Base-by-base conservation (phyloP, 2,888 invertebrate genomes). In the Ectemnius continuus region DNA sequence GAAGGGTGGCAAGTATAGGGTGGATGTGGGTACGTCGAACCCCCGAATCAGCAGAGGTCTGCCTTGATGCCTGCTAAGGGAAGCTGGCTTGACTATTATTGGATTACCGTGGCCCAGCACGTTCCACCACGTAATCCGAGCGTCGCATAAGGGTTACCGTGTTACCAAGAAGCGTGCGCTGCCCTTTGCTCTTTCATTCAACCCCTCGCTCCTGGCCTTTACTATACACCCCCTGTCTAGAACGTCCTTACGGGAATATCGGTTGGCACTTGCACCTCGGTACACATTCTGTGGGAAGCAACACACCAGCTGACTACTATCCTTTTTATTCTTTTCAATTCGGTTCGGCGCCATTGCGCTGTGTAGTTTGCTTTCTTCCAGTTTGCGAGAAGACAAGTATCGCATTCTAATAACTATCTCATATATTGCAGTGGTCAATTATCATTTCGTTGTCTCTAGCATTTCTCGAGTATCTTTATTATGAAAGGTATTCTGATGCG, bases 61-160 rank as follows among this genome's bases (percentile, higher is more conserved):
- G 64, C 64, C 68, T 67, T 62, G 67, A 72, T 60, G 68, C 65
- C 57, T 52, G 58, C 60, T 62, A 68, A 74, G 72, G 60, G 73
- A 14, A 28, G 60, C 47, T 63, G 65, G 70, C 67, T 58, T 59
- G 68, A 67, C 71, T 70, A 75, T 84, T 84, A 85, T 81, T 78
- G 83, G 83, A 84, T 85, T 85, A 83, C 70, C 75, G 67, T 67
- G 70, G 74, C 75, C 78, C 46, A 73, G 64, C 75, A 83, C 75
- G 78, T 80, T 80, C 75, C 76, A 57, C 74, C 75, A 73, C 75
- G 77, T 85, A 84, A 84, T 85, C 84, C 78, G 65, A 62, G 73
- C 75, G 69, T 59, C 69, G 62, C 77, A 72, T 74, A 75, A 75
- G 76, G 73, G 79, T 78, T 79, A 76, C 68, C 65, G 56, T 73